These are phyloP conservation scores for Callaeas wilsoni DNA, from an alignment of 2,113 vertebrate species.

Conservation along the genomic window DNA sequence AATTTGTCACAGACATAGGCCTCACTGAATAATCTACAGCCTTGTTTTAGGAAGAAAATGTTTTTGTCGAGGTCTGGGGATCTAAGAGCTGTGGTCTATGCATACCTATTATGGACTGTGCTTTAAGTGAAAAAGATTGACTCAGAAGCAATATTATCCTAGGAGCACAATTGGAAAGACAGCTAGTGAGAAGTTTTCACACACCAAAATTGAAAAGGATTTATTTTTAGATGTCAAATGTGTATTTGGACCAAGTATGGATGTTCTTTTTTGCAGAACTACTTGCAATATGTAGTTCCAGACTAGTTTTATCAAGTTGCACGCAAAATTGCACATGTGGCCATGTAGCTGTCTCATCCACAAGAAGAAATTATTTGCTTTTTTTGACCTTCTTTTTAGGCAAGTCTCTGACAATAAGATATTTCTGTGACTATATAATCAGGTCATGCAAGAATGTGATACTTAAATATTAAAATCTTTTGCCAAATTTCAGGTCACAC, in stretches of 20 bases:
- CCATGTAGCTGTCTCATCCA: rapidly evolving
- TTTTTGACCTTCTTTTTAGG: neutral
- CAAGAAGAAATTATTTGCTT: neutral
- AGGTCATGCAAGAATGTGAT: neutral
- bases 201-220: neutral
- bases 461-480: neutral
- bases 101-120: neutral
- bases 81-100: neutral
- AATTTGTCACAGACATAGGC: neutral
- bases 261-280: neutral
- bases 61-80: neutral
- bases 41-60: neutral
- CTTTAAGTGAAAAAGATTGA: neutral
- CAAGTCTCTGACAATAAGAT: neutral
- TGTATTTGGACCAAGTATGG: neutral
- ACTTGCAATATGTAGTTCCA: neutral
- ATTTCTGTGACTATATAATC: neutral
- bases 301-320: neutral
- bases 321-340: neutral
- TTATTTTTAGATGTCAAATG: neutral
- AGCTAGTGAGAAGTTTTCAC: neutral
- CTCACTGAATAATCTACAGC: neutral
- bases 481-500: neutral
- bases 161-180: neutral
- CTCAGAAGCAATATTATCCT: neutral